Conservation (phyloP, 2,113 vertebrate species). For the Prochilodus magdalenae region DNA sequence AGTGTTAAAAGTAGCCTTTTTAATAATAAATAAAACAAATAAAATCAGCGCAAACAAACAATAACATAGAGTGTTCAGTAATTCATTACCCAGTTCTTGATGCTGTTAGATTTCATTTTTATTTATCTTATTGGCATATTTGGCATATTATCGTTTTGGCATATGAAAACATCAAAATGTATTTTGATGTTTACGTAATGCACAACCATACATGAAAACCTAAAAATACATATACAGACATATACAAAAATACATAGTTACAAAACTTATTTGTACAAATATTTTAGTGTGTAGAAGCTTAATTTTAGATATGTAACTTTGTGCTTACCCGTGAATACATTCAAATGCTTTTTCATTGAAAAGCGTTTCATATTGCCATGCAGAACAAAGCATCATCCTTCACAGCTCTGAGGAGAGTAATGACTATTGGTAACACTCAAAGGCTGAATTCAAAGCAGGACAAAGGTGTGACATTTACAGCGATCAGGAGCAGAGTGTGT, state of each 20-base stretch:
- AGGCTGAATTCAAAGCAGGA: background rate
- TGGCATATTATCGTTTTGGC: too few relatives aligned
- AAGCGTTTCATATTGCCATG: background rate
- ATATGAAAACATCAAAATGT: too few relatives aligned
- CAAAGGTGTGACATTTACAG: conserved; percentile 23
- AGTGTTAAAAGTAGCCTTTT: background rate
- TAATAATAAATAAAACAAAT: too few relatives aligned
- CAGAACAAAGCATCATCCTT: background rate
- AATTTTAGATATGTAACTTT: background rate
- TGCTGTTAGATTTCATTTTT: too few relatives aligned
- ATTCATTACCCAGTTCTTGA: too few relatives aligned
- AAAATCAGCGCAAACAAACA: too few relatives aligned
- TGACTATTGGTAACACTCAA: conserved; percentile 13
- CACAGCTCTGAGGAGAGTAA: background rate
- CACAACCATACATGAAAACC: background rate
- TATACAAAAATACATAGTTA: background rate
- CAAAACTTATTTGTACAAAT: background rate
- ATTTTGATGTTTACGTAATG: too few relatives aligned
- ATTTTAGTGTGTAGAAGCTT: background rate
- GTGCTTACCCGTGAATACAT: background rate
- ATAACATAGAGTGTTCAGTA: too few relatives aligned
- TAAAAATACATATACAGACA: too few relatives aligned
- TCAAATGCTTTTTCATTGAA: background rate
- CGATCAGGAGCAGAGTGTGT: background rate
- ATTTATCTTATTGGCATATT: too few relatives aligned